A percentile compares a stretch with the other conserved stretches of the same genome.
phyloP scores from a whole-genome alignment of 23 tunicate genomes.

The Trididemnum miniatum region DNA sequence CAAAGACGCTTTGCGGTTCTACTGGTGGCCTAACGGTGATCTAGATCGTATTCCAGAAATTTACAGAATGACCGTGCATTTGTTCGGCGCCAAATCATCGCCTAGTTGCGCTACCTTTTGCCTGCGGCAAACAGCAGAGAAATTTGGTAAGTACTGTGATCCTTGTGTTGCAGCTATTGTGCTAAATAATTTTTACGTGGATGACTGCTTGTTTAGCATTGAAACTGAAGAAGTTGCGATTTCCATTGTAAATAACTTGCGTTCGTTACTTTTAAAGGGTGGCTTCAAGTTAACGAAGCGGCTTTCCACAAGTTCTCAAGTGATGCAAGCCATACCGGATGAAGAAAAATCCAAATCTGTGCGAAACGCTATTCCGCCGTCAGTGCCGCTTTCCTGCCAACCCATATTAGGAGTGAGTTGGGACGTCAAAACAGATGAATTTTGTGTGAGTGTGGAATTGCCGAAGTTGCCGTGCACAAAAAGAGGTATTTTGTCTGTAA shows the following conservation, averaged over 20 bases:
- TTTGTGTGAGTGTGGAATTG: too few species aligned
- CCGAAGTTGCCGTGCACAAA: neutral
- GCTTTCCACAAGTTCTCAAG: neutral
- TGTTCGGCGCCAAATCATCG: neutral
- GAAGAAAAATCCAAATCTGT: neutral
- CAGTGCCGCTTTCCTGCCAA: neutral
- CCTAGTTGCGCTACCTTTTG: neutral
- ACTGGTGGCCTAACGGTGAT: neutral
- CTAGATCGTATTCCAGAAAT: neutral
- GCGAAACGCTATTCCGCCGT: neutral
- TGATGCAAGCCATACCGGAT: neutral
- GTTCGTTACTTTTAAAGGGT: neutral
- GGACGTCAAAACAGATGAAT: neutral
- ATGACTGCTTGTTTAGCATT: neutral
- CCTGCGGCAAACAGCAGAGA: neutral
- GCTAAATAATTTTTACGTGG: neutral
- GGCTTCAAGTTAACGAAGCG: neutral
- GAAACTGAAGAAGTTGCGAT: too few species aligned
- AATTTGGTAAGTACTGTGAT: neutral
- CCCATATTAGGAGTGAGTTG: neutral
- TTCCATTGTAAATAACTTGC: neutral
- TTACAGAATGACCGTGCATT: neutral
- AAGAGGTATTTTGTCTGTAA: neutral
- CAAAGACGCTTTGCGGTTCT: neutral
- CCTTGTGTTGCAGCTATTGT: neutral